Base-by-base conservation (phyloP, 2,888 invertebrate genomes). In the Melangyna quadrimaculata region DNA sequence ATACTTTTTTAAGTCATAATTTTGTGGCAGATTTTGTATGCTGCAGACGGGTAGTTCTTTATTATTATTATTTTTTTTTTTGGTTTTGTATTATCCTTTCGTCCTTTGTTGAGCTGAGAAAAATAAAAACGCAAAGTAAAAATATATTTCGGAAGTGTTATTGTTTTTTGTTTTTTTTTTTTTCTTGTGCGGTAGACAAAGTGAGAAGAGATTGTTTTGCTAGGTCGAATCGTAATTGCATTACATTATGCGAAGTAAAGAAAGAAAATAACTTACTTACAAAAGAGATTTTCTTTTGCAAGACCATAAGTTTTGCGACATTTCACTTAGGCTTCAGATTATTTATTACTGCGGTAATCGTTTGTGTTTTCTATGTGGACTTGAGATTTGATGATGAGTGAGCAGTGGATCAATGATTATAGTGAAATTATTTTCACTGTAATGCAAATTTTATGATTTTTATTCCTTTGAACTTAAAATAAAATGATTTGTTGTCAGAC, bases 11-110 rank as follows among this genome's bases (percentile, higher is more conserved):
- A 53, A 87, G 87, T 84, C 87, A 88, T 88, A 88, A 87, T 87
- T 88, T 87, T 87, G 78, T 83, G 87, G 87, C 87, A 87, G 88
- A 87, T 84, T 87, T 87, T 84, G 81, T 81, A 83, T 87, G 87
- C 63, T 79, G 69, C 79, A 69, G 88, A 87, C 87, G 67, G 71
- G 73, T 70, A 40, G 29, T 35, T 53, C 51, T 69, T 55, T 71
- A 45, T 79, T 70, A 51, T 67, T 51, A n/a, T n/a, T n/a, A n/a
- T n/a, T n/a, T n/a, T n/a, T n/a, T n/a, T n/a, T n/a, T n/a, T n/a
- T n/a, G n/a, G n/a, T 67, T 67, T 37, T 59, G 69, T 79, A 59
- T 12, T 72, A 8, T 70, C 61, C 63, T 80, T 74, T 61, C 17
- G 63, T 55, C 14, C 48, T 40, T 65, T 65, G 7, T 35, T 37